Evolutionary conservation across 2,113 vertebrate genomes (phyloP).

Genomic region (Puntigrus tetrazona): DNA sequence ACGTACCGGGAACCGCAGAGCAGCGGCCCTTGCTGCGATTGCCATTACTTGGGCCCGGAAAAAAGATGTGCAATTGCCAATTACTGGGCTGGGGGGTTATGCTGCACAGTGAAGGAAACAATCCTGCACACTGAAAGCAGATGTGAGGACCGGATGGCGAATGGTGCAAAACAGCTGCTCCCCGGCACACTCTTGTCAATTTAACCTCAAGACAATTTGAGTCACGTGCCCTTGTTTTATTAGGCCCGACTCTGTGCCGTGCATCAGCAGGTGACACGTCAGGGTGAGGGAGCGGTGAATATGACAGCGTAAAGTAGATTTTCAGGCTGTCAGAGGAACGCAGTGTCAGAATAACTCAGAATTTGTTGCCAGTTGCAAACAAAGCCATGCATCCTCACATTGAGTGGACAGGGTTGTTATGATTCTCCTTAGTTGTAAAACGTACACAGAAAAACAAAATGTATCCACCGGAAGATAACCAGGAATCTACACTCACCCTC

Average conservation of each 20-base stretch:
- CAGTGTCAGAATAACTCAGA: not conserved
- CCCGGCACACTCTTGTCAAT: constrained; percentile 27
- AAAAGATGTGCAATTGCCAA: constrained; percentile 5
- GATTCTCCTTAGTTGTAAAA: not conserved
- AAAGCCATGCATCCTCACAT: not conserved
- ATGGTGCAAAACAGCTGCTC: constrained; percentile 7
- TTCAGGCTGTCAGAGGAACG: not conserved
- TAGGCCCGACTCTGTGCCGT: not conserved
- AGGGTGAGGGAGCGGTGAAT: constrained; percentile 3
- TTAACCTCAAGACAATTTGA: constrained; percentile 39
- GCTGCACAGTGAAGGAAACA: constrained; percentile 15
- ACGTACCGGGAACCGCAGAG: not conserved
- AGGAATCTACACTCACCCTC: no score
- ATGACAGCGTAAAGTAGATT: not conserved
- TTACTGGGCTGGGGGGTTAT: constrained; percentile 26
- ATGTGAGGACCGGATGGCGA: constrained; percentile 28
- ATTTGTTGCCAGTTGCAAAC: not conserved
- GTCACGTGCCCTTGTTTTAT: constrained; percentile 2
- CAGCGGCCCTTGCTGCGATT: not conserved
- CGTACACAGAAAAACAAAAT: not conserved
- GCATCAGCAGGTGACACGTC: constrained; percentile 20
- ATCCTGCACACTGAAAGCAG: constrained; percentile 3
- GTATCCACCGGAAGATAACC: not conserved
- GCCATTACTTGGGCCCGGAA: constrained; percentile 10
- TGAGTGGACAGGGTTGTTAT: not conserved